Evolutionary conservation across 2,888 invertebrate genomes (phyloP).

Genomic region (Drosophila cracens): DNA sequence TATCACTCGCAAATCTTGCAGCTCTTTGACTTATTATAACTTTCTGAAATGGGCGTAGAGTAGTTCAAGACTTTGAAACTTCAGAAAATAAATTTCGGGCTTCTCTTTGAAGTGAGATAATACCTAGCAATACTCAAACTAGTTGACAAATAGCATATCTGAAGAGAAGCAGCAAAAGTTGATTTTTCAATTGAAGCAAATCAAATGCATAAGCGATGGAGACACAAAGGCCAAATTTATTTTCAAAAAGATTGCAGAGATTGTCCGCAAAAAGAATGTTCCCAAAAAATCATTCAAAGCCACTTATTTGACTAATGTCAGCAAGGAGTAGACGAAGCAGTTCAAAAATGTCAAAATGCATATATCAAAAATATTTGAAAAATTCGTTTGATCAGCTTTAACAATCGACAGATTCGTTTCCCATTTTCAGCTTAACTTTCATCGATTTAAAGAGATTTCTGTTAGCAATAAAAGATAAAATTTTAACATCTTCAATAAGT

Average conservation of each 20-base stretch:
- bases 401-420: neutral
- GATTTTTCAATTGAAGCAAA: neutral
- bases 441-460: neutral
- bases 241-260: neutral
- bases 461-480: neutral
- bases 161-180: neutral
- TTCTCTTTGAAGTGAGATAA: neutral
- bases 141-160: neutral
- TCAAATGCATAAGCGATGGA: neutral
- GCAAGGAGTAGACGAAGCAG: neutral
- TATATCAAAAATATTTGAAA: neutral
- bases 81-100: neutral
- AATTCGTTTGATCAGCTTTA: neutral
- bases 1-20: conserved; percentile 31
- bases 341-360: neutral
- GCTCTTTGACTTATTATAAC: conserved; percentile 39
- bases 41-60: conserved; percentile 1
- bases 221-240: neutral
- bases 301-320: neutral
- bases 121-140: neutral
- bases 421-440: neutral
- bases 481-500: neutral
- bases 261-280: neutral
- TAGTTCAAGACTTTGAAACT: neutral
- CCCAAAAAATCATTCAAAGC: neutral